Conservation (phyloP, 2,797 vertebrate species). For the Hydrocynus forskahlii region DNA sequence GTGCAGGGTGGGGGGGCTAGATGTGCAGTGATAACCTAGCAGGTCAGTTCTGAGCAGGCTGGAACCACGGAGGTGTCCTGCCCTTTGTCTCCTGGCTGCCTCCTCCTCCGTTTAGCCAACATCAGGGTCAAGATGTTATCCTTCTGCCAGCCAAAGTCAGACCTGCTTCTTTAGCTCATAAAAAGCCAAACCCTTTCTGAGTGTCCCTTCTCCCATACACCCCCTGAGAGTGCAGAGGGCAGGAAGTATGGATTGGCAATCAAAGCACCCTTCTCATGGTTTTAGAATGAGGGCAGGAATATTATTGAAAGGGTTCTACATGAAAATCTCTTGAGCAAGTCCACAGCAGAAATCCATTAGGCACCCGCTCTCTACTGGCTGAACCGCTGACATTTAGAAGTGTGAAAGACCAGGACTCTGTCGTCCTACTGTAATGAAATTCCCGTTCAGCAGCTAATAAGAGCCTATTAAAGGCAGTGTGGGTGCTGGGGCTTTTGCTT, state of each 20-base stretch:
- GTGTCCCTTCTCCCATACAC: background rate
- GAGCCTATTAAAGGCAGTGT: constrained; percentile 65
- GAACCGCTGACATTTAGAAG: constrained; percentile 76
- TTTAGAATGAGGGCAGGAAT: background rate
- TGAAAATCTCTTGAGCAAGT: constrained; percentile 27
- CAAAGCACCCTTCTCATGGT: constrained; percentile 20
- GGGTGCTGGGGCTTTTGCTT: constrained; percentile 43
- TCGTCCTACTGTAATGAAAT: constrained; percentile 67
- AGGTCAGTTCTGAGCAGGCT: constrained; percentile 39
- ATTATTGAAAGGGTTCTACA: constrained; percentile 40
- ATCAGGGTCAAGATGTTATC: constrained; percentile 46
- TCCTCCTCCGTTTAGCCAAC: constrained; percentile 48
- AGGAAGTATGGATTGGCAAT: constrained; percentile 29
- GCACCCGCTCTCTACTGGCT: constrained; percentile 57
- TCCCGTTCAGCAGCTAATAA: constrained; percentile 72
- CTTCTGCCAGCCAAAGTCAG: constrained; percentile 7
- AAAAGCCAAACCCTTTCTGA: constrained; percentile 5
- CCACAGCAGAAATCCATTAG: constrained; percentile 40
- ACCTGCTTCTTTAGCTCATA: constrained; percentile 13
- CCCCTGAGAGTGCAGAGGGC: background rate
- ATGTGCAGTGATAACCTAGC: constrained; percentile 45
- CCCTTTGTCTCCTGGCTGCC: constrained; percentile 37
- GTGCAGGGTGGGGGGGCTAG: constrained; percentile 24
- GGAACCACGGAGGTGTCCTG: constrained; percentile 38
- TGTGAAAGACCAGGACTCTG: constrained; percentile 64